Percentiles rank a stretch among this genome's conserved stretches.
Evolutionary conservation across 2,888 invertebrate species (phyloP).

Genomic region (Hypena proboscidalis): DNA sequence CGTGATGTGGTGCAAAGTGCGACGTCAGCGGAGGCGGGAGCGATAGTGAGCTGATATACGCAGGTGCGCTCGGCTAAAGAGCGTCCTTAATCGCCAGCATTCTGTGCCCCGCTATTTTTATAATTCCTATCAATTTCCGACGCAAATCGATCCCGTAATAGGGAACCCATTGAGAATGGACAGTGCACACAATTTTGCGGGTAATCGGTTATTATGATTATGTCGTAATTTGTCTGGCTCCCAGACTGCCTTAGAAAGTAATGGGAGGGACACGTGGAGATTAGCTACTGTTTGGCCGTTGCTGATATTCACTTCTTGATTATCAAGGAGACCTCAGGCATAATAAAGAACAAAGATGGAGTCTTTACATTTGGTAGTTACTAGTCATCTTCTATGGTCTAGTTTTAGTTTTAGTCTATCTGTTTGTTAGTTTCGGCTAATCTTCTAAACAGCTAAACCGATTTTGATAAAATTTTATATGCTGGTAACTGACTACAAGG

Average conservation of each 20-base stretch:
- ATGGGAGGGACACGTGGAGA: background rate
- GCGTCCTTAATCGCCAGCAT: slow-evolving; percentile 35
- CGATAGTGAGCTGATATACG: background rate
- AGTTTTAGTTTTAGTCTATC: no score
- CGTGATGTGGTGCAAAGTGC: slow-evolving; percentile 43
- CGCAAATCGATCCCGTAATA: slow-evolving; percentile 20
- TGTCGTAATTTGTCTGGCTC: slow-evolving; percentile 2
- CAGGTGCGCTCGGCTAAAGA: background rate
- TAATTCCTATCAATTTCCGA: slow-evolving; percentile 61
- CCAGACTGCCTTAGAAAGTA: background rate
- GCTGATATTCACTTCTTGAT: no score
- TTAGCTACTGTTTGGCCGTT: background rate
- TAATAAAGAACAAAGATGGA: no score
- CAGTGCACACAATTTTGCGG: slow-evolving; percentile 16
- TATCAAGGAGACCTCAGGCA: no score
- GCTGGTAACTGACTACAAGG: no score
- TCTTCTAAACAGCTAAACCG: no score
- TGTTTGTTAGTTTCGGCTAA: no score
- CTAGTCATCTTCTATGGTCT: no score
- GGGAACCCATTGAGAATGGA: slow-evolving; percentile 17
- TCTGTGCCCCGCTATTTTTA: slow-evolving; percentile 50
- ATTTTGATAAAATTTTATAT: background rate
- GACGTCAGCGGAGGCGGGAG: slow-evolving; percentile 5
- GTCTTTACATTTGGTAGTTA: no score
- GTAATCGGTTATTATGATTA: slow-evolving; percentile 7